Evolutionary conservation across 1,140 invertebrate species (phyloP).

Genomic region (Dendrolimus punctatus): DNA sequence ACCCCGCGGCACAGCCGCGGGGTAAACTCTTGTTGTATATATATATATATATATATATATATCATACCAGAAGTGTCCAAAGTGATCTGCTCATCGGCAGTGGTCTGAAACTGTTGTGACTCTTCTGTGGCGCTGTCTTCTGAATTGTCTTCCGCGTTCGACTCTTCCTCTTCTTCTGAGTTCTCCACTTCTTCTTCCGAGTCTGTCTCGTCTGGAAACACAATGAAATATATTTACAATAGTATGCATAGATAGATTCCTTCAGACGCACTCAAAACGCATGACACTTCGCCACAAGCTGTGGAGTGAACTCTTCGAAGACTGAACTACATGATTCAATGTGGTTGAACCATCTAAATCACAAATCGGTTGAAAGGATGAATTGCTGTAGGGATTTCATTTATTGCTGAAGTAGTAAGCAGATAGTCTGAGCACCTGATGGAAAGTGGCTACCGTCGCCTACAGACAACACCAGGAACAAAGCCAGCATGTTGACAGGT

Average conservation of each 20-base stretch:
- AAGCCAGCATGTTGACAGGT: no score
- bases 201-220: constrained; percentile 33
- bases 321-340: no score
- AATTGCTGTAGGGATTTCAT: no score
- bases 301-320: not conserved
- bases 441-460: no score
- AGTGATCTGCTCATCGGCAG: constrained; percentile 11
- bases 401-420: no score
- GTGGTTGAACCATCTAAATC: no score
- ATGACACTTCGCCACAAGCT: not conserved
- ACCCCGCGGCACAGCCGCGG: no score
- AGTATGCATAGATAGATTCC: not conserved
- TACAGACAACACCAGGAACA: no score
- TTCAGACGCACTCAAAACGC: not conserved
- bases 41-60: not conserved
- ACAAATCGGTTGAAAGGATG: no score
- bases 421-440: no score
- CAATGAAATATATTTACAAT: not conserved
- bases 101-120: constrained; percentile 25
- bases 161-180: constrained; percentile 8
- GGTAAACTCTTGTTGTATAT: no score
- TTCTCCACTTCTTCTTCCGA: constrained; percentile 28
- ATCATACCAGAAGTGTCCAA: constrained; percentile 28
- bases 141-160: constrained; percentile 18
- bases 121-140: constrained; percentile 47